phyloP scores from a whole-genome alignment of 2,113 vertebrate species.

The Heliornis fulica region DNA sequence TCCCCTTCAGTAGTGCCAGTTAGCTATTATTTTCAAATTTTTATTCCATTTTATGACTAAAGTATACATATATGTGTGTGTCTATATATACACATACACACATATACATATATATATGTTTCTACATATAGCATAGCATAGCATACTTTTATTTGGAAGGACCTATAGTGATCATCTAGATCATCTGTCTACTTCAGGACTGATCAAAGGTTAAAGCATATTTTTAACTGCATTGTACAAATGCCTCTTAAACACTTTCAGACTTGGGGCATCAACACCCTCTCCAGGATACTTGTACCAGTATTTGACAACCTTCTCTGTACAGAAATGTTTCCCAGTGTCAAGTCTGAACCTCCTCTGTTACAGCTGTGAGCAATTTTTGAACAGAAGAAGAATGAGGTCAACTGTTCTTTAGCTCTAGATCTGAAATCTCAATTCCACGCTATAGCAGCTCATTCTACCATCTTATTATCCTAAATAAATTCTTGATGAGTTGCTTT shows the following conservation, averaged over 20 bases:
- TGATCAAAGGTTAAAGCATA: not conserved
- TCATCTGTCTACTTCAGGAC: not conserved
- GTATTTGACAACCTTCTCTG: rapidly evolving
- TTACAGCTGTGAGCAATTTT: not conserved
- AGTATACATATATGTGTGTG: too few relatives aligned
- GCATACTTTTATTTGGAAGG: not conserved
- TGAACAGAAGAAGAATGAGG: not conserved
- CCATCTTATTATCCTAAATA: not conserved
- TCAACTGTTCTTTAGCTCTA: not conserved
- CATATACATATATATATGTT: too few relatives aligned
- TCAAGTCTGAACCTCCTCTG: not conserved
- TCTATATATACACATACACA: too few relatives aligned
- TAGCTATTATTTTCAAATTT: not conserved
- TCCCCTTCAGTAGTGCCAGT: not conserved
- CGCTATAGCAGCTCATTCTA: not conserved
- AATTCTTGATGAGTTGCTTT: not conserved
- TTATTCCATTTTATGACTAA: too few relatives aligned
- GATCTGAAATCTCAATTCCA: not conserved
- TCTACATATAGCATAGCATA: not conserved
- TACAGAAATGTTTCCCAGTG: not conserved
- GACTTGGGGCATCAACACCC: too few relatives aligned
- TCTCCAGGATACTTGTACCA: not conserved
- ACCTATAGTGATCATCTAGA: not conserved
- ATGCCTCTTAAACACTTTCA: not conserved
- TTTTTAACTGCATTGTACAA: not conserved